These are phyloP conservation scores for Grallaria varia DNA, from an alignment of 2,113 vertebrate genomes.

Conservation along the genomic window DNA sequence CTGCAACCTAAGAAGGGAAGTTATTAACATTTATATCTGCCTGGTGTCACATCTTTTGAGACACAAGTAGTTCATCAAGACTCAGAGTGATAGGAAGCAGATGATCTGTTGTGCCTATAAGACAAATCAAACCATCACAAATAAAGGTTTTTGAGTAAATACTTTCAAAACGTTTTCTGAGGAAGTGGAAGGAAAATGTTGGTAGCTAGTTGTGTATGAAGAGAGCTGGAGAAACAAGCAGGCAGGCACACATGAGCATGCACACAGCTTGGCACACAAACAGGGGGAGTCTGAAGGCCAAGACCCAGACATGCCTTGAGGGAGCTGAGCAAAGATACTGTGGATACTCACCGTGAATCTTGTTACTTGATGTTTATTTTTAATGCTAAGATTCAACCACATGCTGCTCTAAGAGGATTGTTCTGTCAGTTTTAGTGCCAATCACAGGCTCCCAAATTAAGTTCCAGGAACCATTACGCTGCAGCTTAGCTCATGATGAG, in stretches of 20 bases:
- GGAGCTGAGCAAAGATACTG: background rate
- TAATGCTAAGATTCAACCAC: background rate
- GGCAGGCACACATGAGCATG: fast-evolving
- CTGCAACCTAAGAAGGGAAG: background rate
- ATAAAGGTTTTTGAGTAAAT: background rate
- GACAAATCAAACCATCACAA: background rate
- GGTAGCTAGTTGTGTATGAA: background rate
- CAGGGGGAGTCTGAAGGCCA: background rate
- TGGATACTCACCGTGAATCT: background rate
- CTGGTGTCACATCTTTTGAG: background rate
- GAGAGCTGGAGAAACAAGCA: background rate
- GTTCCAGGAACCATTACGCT: background rate
- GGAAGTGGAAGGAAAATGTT: background rate
- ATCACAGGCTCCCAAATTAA: background rate
- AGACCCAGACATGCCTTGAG: background rate
- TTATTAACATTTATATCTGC: background rate
- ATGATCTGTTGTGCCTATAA: background rate
- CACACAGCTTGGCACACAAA: background rate
- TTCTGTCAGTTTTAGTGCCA: background rate
- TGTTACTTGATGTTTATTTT: conserved; percentile 1
- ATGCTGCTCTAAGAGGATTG: background rate
- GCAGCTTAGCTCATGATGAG: background rate
- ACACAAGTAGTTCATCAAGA: background rate
- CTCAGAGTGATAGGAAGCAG: background rate
- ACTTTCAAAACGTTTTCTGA: background rate